Conservation (phyloP, 2,888 invertebrate genomes). For the Lamproptera curius region DNA sequence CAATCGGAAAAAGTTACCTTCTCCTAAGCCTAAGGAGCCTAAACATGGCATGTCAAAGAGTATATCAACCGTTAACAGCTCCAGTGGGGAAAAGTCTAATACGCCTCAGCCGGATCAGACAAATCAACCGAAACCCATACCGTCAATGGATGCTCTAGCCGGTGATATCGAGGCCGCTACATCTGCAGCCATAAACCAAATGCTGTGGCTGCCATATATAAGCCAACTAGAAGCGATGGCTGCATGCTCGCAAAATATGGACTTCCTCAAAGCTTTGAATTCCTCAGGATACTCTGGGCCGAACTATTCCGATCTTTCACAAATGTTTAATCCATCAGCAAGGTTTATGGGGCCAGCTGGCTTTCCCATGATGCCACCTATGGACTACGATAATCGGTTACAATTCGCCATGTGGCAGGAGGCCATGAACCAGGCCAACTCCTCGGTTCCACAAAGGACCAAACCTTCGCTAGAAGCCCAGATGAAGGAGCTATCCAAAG, state of each 20-base stretch:
- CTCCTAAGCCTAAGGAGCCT: slow-evolving; percentile 36
- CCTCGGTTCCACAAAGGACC: slow-evolving; percentile 50
- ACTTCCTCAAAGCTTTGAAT: slow-evolving; percentile 78
- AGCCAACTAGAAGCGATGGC: slow-evolving; percentile 80
- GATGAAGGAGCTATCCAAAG: slow-evolving; percentile 57
- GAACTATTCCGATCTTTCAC: slow-evolving; percentile 70
- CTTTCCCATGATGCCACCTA: slow-evolving; percentile 59
- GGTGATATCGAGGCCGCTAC: slow-evolving; percentile 84
- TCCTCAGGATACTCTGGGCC: slow-evolving; percentile 66
- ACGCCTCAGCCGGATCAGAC: slow-evolving; percentile 41
- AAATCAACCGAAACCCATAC: slow-evolving; percentile 50
- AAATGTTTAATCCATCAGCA: slow-evolving; percentile 64
- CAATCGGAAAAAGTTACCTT: slow-evolving; percentile 46
- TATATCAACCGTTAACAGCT: slow-evolving; percentile 35
- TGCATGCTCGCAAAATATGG: slow-evolving; percentile 76
- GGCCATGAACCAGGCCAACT: slow-evolving; percentile 77
- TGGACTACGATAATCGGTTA: slow-evolving; percentile 76
- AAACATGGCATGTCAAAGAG: slow-evolving; percentile 36
- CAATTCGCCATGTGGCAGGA: slow-evolving; percentile 85
- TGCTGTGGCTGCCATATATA: slow-evolving; percentile 86
- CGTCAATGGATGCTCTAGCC: slow-evolving; percentile 68
- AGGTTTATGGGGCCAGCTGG: slow-evolving; percentile 64
- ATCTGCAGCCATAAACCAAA: slow-evolving; percentile 83
- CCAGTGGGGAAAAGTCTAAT: slow-evolving; percentile 39
- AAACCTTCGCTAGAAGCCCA: slow-evolving; percentile 50